phyloP scores from a whole-genome alignment of 2,888 invertebrate genomes.

The Euzophera pinguis region DNA sequence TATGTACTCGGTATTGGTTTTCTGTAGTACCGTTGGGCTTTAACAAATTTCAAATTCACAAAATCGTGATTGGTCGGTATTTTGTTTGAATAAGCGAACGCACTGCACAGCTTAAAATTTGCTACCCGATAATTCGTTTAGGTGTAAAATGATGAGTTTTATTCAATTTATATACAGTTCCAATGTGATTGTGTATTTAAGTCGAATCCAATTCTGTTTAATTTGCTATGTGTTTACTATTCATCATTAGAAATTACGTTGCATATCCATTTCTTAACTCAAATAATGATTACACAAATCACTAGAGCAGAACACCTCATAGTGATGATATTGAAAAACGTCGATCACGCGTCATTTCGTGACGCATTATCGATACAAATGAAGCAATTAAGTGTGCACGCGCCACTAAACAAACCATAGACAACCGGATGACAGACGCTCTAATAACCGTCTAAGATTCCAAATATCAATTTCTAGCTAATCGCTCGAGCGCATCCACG shows the following conservation, averaged over 20 bases:
- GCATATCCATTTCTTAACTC: not conserved
- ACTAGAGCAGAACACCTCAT: conserved; percentile 48
- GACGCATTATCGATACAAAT: conserved; percentile 66
- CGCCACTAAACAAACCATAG: conserved; percentile 49
- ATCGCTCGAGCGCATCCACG: conserved; percentile 59
- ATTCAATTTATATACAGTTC: conserved; percentile 53
- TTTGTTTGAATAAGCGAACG: conserved; percentile 73
- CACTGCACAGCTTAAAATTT: conserved; percentile 56
- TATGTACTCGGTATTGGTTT: conserved; percentile 72
- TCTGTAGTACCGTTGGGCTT: conserved; percentile 70
- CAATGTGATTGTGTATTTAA: conserved; percentile 44
- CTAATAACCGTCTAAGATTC: conserved; percentile 72
- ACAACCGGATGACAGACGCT: conserved; percentile 71
- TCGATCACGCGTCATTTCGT: conserved; percentile 34
- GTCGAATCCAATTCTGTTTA: conserved; percentile 42
- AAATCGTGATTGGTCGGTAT: conserved; percentile 76
- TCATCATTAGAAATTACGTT: conserved; percentile 30
- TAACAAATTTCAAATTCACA: conserved; percentile 79
- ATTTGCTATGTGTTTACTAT: conserved; percentile 33
- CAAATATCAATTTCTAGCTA: conserved; percentile 76
- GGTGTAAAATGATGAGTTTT: conserved; percentile 67
- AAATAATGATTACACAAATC: conserved; percentile 32
- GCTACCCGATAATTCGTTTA: conserved; percentile 68
- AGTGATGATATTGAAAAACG: conserved; percentile 31
- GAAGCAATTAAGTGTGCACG: conserved; percentile 74